These are phyloP conservation scores for Limulus polyphemus DNA, from an alignment of 2,888 invertebrate species.

Conservation along the genomic window DNA sequence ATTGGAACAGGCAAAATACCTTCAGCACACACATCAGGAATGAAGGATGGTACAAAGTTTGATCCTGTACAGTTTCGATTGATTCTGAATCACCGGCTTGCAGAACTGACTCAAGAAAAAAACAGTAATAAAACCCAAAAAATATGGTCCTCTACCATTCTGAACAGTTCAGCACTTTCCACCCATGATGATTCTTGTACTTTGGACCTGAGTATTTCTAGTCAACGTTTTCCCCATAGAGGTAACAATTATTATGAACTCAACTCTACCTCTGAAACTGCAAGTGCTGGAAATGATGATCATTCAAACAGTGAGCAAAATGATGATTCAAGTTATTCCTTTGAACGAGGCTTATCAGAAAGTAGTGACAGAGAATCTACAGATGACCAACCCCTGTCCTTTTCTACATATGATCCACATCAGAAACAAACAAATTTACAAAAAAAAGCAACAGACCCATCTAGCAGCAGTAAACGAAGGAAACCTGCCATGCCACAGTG, in stretches of 20 bases:
- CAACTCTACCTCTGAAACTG: constrained; percentile 46
- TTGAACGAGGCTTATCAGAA: constrained; percentile 36
- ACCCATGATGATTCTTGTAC: constrained; percentile 27
- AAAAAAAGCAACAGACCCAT: background rate
- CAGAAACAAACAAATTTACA: too few relatives aligned
- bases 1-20: background rate
- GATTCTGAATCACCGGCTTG: constrained; percentile 71
- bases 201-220: constrained; percentile 57
- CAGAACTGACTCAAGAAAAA: constrained; percentile 43
- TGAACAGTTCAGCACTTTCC: constrained; percentile 13
- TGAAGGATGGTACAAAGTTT: constrained; percentile 41
- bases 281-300: constrained; percentile 54
- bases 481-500: constrained; percentile 95
- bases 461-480: constrained; percentile 44
- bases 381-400: constrained; percentile 4
- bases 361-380: constrained; percentile 22
- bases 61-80: constrained; percentile 85
- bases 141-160: too few relatives aligned
- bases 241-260: constrained; percentile 38
- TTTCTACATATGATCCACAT: too few relatives aligned
- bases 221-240: constrained; percentile 18
- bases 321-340: constrained; percentile 50
- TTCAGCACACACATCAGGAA: constrained; percentile 2
- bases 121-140: too few relatives aligned
- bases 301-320: constrained; percentile 65